These are phyloP conservation scores for Rhamphomyia laevipes DNA, from an alignment of 2,888 invertebrate species.

Conservation along the genomic window DNA sequence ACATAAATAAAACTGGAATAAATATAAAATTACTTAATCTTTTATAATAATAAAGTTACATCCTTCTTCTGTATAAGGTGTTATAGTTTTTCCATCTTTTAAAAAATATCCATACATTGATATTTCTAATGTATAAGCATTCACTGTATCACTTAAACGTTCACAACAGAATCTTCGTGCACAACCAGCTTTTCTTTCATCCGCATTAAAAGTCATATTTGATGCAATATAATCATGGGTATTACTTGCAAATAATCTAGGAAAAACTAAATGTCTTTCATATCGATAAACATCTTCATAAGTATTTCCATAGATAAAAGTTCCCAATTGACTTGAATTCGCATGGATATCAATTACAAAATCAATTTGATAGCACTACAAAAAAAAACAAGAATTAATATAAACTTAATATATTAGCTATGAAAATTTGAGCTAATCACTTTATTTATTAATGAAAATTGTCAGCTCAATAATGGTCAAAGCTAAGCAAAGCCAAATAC, in stretches of 20 bases:
- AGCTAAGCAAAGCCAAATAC: too few species aligned
- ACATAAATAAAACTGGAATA: not conserved
- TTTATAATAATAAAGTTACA: slow-evolving; percentile 56
- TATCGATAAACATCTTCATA: slow-evolving; percentile 83
- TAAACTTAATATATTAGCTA: slow-evolving; percentile 1
- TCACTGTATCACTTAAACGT: slow-evolving; percentile 61
- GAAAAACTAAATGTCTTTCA: slow-evolving; percentile 89
- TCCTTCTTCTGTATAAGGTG: slow-evolving; percentile 87
- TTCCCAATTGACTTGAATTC: slow-evolving; percentile 82
- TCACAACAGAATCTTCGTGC: slow-evolving; percentile 73
- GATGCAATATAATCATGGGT: slow-evolving; percentile 78
- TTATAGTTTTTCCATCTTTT: slow-evolving; percentile 52
- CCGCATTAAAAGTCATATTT: slow-evolving; percentile 88
- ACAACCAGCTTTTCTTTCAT: slow-evolving; percentile 73
- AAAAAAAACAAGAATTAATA: slow-evolving; percentile 3
- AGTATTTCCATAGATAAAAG: slow-evolving; percentile 90
- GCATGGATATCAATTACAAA: slow-evolving; percentile 93
- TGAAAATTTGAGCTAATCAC: not conserved
- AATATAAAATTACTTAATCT: not conserved
- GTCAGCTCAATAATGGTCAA: too few species aligned
- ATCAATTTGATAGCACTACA: slow-evolving; percentile 58
- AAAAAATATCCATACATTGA: slow-evolving; percentile 82
- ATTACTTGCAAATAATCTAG: slow-evolving; percentile 77
- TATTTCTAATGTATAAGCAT: slow-evolving; percentile 82
- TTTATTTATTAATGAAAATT: too few species aligned